Evolutionary conservation across 2,113 vertebrate species (phyloP).

Genomic region (Amphiprion percula): DNA sequence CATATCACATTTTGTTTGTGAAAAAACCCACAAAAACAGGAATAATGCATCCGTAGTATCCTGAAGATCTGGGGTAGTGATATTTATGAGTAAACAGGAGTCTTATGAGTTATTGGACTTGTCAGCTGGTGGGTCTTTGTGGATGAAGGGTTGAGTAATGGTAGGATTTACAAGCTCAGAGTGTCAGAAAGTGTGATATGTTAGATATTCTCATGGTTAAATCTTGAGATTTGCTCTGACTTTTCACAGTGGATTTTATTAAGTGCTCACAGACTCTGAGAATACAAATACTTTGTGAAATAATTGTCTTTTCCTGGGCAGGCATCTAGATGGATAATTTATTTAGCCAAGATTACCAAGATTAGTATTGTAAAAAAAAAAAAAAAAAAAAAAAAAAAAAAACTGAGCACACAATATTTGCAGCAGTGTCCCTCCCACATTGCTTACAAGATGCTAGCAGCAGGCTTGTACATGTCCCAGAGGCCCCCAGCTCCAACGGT

Average conservation of each 20-base stretch:
- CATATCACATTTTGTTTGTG: too few relatives aligned
- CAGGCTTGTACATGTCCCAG: constrained; percentile 43
- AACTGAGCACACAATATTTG: constrained; percentile 15
- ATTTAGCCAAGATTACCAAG: constrained; percentile 34
- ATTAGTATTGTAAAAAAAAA: constrained; percentile 13
- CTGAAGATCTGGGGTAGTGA: not conserved
- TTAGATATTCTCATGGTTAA: constrained; percentile 13
- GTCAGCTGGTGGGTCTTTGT: constrained; percentile 10
- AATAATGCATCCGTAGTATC: not conserved
- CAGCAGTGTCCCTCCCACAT: not conserved
- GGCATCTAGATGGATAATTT: constrained; percentile 36
- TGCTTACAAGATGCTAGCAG: constrained; percentile 47
- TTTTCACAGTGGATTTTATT: constrained; percentile 29
- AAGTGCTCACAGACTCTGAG: constrained; percentile 12
- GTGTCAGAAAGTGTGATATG: constrained; percentile 14
- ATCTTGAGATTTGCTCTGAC: constrained; percentile 32
- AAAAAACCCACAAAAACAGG: too few relatives aligned
- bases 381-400: not conserved
- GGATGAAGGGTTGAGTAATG: constrained; percentile 7
- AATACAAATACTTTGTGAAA: not conserved
- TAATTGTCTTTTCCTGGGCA: constrained; percentile 38
- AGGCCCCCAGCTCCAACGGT: constrained; percentile 36
- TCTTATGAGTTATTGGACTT: not conserved
- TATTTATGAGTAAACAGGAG: constrained; percentile 2
- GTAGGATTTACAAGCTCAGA: constrained; percentile 26